Evolutionary conservation across 2,113 vertebrate genomes (phyloP), one percentile per base, ranked within the genome.

Genomic region (Antennarius striatus): DNA sequence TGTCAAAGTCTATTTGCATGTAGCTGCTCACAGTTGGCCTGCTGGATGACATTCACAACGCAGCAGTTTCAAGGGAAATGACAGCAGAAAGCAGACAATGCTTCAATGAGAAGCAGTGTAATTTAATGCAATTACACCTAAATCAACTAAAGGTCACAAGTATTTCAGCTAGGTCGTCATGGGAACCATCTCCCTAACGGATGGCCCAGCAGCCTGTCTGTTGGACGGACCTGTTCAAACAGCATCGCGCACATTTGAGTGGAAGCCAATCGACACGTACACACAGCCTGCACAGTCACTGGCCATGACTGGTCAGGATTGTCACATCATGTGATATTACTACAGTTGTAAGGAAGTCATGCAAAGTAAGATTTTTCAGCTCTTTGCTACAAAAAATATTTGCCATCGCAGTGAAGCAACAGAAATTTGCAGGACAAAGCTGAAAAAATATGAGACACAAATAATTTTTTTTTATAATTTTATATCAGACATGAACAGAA

Each of bases 81-180:
- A 83, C 56, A 82, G 71, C 65, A 58, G 63, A 74, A 86, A 61
- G 53, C 63, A 66, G 58, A 69, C 68, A 45, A 55, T 68, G 60
- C n/a, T n/a, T n/a, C n/a, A n/a, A 85, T 22, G 71, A 71, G 68
- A 82, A 48, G 73, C 74, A 73, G 64, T 53, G 40, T 62, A 66
- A 84, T 86, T 82, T 85, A 75, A 86, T 81, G 66, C 73, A 75
- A 85, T 89, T 81, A 80, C 64, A 72, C 56, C 65, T 40, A 32
- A 40, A 14, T 71, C 66, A 56, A 50, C 61, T 67, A 83, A 88
- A 88, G 87, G 87, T 87, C 88, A 86, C 39, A 68, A 77, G 79
- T 75, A 72, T 58, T 67, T 81, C 63, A 4, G 57, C 12, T 8
- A 0, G 51, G 87, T 89, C 32, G 79, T 69, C 83, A 89, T 85